phyloP scores from a whole-genome alignment of 2,797 vertebrate species.

The Tympanoctomys barrerae region DNA sequence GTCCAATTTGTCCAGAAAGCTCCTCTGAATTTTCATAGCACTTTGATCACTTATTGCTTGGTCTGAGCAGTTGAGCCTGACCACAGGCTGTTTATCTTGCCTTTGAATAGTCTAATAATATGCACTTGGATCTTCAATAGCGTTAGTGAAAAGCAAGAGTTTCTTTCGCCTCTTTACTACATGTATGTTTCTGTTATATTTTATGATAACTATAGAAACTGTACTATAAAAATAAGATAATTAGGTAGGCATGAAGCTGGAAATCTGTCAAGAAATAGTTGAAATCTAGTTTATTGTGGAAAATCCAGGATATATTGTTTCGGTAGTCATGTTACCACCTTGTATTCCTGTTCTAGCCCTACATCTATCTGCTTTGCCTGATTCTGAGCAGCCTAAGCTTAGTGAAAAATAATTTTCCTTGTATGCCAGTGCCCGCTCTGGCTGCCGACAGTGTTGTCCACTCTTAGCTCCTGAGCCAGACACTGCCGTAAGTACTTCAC shows the following conservation, averaged over 20 bases:
- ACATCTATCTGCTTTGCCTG: not conserved
- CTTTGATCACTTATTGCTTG: not conserved
- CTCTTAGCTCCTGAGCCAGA: not conserved
- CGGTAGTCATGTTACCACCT: not conserved
- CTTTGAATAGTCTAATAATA: not conserved
- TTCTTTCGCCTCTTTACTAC: not conserved
- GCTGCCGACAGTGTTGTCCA: not conserved
- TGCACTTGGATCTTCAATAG: not conserved
- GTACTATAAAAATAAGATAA: conserved; percentile 49
- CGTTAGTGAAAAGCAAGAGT: conserved; percentile 25
- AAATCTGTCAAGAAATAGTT: conserved; percentile 7
- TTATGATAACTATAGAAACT: not conserved
- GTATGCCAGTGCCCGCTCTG: not conserved
- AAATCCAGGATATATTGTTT: not conserved
- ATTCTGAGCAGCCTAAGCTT: not conserved
- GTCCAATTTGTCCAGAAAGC: not conserved
- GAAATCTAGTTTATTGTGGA: conserved; percentile 1
- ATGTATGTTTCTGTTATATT: conserved; percentile 22
- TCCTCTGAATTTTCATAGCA: not conserved
- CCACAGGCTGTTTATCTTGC: not conserved
- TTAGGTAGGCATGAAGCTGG: not conserved
- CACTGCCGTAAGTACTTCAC: not conserved
- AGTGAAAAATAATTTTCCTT: conserved; percentile 17
- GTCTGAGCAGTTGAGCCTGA: not conserved
- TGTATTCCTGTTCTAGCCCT: not conserved